Percentiles rank a stretch among this genome's conserved stretches.
phyloP scores from a whole-genome alignment of 2,888 invertebrate species.

The Isoperla grammatica region DNA sequence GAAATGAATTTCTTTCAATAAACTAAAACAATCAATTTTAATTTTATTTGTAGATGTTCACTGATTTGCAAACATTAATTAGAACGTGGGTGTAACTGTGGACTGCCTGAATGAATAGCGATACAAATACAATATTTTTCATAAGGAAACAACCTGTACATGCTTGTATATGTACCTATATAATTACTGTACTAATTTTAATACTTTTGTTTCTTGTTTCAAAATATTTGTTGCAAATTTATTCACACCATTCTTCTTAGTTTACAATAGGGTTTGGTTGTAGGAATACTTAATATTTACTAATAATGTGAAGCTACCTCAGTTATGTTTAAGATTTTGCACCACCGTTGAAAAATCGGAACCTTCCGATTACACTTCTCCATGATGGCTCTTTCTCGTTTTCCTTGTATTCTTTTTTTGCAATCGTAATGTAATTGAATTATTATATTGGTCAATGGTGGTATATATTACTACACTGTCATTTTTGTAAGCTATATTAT shows the following conservation, averaged over 20 bases:
- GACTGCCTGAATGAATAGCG: slow-evolving; percentile 1
- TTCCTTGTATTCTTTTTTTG: too few relatives aligned
- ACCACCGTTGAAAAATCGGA: slow-evolving; percentile 3
- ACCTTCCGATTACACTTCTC: too few relatives aligned
- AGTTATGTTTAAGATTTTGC: slow-evolving; percentile 13
- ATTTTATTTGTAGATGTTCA: slow-evolving; percentile 8
- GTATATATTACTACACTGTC: background rate
- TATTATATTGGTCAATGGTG: background rate
- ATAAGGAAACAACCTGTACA: slow-evolving; percentile 2
- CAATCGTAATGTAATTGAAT: too few relatives aligned
- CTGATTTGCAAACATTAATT: slow-evolving; percentile 15
- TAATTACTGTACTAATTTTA: too few relatives aligned
- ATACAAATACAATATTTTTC: slow-evolving; percentile 10
- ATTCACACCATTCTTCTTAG: too few relatives aligned
- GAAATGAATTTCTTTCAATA: slow-evolving; percentile 4
- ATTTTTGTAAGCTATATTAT: background rate
- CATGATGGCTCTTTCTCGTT: too few relatives aligned
- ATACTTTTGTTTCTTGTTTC: too few relatives aligned
- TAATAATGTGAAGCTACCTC: slow-evolving; percentile 9
- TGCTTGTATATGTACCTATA: background rate
- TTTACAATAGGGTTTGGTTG: slow-evolving; percentile 1
- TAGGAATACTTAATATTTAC: background rate
- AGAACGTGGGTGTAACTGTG: slow-evolving; percentile 5
- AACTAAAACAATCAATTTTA: background rate
- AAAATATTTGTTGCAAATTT: too few relatives aligned